Conservation (phyloP, 1,140 invertebrate species). For the Hormaphis cornu region DNA sequence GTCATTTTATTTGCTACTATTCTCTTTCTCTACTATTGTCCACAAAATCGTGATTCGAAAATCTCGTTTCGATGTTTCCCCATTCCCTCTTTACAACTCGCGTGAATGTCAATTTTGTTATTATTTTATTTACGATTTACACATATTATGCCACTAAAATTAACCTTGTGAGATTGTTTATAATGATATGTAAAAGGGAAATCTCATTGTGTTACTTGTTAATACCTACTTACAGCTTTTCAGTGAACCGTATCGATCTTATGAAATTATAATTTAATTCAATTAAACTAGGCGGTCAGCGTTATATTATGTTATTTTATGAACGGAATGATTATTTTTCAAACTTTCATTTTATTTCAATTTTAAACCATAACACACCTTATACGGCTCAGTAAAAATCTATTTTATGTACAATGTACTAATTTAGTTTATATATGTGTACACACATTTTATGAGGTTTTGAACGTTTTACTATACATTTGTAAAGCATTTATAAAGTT, state of each 20-base stretch:
- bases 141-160: background rate
- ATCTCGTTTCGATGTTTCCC: background rate
- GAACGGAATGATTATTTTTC: background rate
- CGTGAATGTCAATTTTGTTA: background rate
- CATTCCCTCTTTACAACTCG: background rate
- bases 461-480: no score
- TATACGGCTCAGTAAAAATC: no score
- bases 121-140: background rate
- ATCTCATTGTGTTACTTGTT: background rate
- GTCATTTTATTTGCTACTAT: background rate
- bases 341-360: background rate
- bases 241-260: slow-evolving; percentile 10
- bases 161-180: slow-evolving; percentile 1
- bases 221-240: background rate
- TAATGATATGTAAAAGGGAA: slow-evolving; percentile 11
- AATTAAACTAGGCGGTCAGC: background rate
- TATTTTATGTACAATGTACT: no score
- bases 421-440: no score
- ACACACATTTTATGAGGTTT: no score
- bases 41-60: slow-evolving; percentile 8
- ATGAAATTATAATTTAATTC: background rate
- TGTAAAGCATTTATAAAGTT: background rate
- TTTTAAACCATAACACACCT: no score
- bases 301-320: background rate
- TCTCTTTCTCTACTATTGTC: no score